phyloP scores from a whole-genome alignment of 2,888 invertebrate genomes.

The Ophonus ardosiacus region DNA sequence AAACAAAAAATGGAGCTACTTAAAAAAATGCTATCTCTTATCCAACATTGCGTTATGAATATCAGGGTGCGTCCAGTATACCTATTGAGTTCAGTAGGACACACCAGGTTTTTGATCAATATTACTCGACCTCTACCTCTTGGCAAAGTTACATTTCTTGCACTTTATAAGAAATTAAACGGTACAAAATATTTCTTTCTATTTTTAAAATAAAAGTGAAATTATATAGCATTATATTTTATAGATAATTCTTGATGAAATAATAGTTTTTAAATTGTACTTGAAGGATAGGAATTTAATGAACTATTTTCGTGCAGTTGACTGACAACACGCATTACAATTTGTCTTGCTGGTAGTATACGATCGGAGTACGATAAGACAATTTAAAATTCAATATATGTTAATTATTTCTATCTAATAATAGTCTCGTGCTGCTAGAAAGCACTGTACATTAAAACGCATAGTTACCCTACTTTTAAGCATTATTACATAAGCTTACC shows the following conservation, averaged over 20 bases:
- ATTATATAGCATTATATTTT: too few relatives aligned
- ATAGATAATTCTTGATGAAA: not conserved
- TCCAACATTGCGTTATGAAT: too few relatives aligned
- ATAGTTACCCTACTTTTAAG: not conserved
- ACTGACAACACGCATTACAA: not conserved
- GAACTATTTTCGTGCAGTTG: not conserved
- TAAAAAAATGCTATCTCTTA: too few relatives aligned
- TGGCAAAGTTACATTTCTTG: too few relatives aligned
- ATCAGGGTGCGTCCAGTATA: too few relatives aligned
- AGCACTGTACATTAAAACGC: not conserved
- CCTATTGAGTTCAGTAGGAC: too few relatives aligned
- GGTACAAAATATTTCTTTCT: too few relatives aligned
- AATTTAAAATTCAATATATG: not conserved
- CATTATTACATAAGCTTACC: not conserved
- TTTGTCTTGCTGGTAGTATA: not conserved
- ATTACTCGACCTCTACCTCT: too few relatives aligned
- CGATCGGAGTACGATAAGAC: not conserved
- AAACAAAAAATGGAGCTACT: too few relatives aligned
- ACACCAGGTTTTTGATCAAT: too few relatives aligned
- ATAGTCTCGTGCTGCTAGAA: not conserved
- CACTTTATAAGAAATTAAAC: too few relatives aligned
- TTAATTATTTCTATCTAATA: slow-evolving; percentile 12
- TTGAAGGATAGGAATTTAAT: not conserved
- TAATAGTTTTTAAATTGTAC: not conserved
- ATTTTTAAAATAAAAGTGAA: too few relatives aligned